Evolutionary conservation across 2,888 invertebrate species (phyloP).

Genomic region (Seladonia tumulorum): DNA sequence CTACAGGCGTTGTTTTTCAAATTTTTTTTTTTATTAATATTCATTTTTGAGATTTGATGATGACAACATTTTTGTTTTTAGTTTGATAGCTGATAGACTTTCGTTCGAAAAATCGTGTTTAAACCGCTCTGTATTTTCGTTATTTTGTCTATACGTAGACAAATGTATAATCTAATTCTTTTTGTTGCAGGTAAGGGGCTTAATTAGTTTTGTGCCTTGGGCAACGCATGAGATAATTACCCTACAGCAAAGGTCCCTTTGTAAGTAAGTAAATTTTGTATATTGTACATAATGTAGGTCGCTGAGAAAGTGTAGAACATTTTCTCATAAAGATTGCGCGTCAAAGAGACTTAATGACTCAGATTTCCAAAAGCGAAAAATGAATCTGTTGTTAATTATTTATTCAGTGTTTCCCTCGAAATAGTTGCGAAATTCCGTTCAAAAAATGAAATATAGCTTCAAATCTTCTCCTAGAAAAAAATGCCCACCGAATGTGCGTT

Average conservation of each 20-base stretch:
- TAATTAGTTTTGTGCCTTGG: background rate
- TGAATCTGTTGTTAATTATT: background rate
- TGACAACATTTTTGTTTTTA: too few relatives aligned
- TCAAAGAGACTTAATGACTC: background rate
- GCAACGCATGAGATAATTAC: background rate
- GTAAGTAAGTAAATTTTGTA: conserved; percentile 10
- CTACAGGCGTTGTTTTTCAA: too few relatives aligned
- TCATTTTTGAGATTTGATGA: too few relatives aligned
- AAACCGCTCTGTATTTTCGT: background rate
- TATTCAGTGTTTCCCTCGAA: background rate
- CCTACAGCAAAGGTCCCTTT: background rate
- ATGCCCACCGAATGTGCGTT: background rate
- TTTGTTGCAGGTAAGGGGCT: conserved; percentile 22
- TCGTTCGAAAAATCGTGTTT: background rate
- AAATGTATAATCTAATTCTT: background rate
- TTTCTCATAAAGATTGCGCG: background rate
- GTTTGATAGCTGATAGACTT: too few relatives aligned
- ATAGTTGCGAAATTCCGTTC: background rate
- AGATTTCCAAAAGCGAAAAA: background rate
- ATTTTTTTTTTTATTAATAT: too few relatives aligned
- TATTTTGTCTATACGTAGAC: too few relatives aligned
- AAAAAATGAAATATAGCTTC: background rate
- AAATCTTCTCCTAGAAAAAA: background rate
- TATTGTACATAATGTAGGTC: background rate
- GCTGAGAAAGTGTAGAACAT: background rate